Conservation (phyloP, 2,113 vertebrate genomes). For the Mormoops blainvillei region DNA sequence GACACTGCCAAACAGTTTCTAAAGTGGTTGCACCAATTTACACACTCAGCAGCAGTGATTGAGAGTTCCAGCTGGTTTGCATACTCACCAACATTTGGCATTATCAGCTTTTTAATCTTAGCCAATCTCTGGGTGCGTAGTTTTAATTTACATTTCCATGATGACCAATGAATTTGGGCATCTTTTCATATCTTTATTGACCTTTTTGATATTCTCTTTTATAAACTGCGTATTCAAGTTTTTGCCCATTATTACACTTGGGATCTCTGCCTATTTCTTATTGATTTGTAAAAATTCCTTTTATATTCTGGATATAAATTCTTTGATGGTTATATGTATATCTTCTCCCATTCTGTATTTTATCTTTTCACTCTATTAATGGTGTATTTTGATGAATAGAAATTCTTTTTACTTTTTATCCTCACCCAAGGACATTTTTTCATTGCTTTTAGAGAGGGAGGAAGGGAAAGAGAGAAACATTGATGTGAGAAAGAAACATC, state of each 20-base stretch:
- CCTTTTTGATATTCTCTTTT: constrained; percentile 15
- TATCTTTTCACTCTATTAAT: neutral
- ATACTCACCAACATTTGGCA: neutral
- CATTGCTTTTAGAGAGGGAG: too few relatives aligned
- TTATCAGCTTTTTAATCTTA: constrained; percentile 56
- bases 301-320: neutral
- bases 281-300: neutral
- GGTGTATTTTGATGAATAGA: neutral
- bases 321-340: neutral
- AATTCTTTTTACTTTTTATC: neutral
- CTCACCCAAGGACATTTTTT: too few relatives aligned
- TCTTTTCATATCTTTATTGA: neutral
- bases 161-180: neutral
- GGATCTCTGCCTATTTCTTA: neutral
- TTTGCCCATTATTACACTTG: neutral
- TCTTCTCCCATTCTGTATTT: neutral
- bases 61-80: neutral
- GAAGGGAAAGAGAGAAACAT: too few relatives aligned
- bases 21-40: constrained; percentile 17
- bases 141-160: constrained; percentile 33
- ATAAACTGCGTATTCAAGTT: neutral
- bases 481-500: too few relatives aligned
- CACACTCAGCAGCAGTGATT: neutral
- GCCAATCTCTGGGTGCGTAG: neutral
- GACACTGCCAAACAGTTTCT: constrained; percentile 35